Percentiles rank a stretch among this genome's conserved stretches.
These are phyloP conservation scores for Manis pentadactyla DNA, from an alignment of 2,797 vertebrate species.

Conservation along the genomic window DNA sequence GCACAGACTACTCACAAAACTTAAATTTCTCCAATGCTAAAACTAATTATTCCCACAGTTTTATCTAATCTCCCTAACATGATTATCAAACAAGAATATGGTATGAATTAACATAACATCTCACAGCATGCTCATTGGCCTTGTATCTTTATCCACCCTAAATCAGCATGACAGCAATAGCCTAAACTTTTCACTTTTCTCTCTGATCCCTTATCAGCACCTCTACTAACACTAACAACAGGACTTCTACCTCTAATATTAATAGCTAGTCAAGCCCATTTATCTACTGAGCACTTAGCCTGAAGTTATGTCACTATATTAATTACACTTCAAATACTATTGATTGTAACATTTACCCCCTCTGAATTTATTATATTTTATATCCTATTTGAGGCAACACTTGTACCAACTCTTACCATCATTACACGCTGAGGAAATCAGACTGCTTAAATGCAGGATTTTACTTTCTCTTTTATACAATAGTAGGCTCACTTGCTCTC, in stretches of 20 bases:
- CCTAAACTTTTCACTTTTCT: not conserved
- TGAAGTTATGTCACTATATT: not conserved
- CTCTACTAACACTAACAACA: not conserved
- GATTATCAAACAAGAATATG: not conserved
- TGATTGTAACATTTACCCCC: not conserved
- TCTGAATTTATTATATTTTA: not conserved
- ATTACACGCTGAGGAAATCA: not conserved
- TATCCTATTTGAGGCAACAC: not conserved
- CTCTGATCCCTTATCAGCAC: not conserved
- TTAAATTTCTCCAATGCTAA: not conserved
- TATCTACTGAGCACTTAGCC: not conserved
- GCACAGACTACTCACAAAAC: not conserved
- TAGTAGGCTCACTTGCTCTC: not conserved
- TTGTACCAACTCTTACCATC: not conserved
- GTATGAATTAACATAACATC: not conserved
- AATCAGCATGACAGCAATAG: not conserved
- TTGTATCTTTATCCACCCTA: not conserved
- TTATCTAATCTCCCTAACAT: not conserved
- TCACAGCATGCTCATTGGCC: not conserved
- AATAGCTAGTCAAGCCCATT: not conserved
- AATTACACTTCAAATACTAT: not conserved
- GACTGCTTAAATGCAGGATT: not conserved
- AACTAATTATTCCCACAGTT: not conserved
- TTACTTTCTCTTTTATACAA: not conserved
- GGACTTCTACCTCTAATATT: not conserved